Percentiles rank a stretch among this genome's conserved stretches.
Conservation (phyloP, 2,113 vertebrate genomes). For the Atractosteus spatula region DNA sequence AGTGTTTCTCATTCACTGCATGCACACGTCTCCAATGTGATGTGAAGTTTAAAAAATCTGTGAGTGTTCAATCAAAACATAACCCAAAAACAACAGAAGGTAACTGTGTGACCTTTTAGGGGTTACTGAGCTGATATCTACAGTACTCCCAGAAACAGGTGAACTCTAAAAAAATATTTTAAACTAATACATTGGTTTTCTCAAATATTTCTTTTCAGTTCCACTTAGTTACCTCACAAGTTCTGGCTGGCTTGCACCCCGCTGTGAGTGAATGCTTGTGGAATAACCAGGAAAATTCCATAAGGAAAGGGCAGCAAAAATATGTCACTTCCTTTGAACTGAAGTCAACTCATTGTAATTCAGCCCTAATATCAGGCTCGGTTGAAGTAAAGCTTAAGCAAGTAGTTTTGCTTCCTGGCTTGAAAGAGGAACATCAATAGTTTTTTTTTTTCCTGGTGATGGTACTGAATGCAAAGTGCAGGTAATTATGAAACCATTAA, state of each 20-base stretch:
- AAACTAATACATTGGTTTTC: neutral
- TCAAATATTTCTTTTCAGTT: neutral
- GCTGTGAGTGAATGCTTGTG: neutral
- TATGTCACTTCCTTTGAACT: neutral
- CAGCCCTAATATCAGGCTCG: neutral
- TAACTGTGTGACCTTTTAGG: too few species aligned
- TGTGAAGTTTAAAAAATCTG: too few species aligned
- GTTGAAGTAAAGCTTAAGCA: neutral
- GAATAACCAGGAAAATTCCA: neutral
- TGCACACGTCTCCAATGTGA: too few species aligned
- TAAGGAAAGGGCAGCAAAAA: constrained; percentile 2
- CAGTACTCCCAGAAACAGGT: too few species aligned
- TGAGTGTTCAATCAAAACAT: too few species aligned
- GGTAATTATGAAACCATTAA: constrained; percentile 8
- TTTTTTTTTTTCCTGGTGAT: neutral
- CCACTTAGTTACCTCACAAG: neutral
- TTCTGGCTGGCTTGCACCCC: too few species aligned
- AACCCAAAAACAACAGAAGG: too few species aligned
- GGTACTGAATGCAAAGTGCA: constrained; percentile 6
- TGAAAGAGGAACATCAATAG: neutral
- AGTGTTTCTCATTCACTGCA: too few species aligned
- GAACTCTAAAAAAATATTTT: too few species aligned
- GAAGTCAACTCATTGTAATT: constrained; percentile 1
- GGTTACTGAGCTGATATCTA: too few species aligned
- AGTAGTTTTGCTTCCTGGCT: neutral